Evolutionary conservation across 2,113 vertebrate genomes (phyloP), one percentile per base, ranked within the genome.

Genomic region (Orcinus orca): DNA sequence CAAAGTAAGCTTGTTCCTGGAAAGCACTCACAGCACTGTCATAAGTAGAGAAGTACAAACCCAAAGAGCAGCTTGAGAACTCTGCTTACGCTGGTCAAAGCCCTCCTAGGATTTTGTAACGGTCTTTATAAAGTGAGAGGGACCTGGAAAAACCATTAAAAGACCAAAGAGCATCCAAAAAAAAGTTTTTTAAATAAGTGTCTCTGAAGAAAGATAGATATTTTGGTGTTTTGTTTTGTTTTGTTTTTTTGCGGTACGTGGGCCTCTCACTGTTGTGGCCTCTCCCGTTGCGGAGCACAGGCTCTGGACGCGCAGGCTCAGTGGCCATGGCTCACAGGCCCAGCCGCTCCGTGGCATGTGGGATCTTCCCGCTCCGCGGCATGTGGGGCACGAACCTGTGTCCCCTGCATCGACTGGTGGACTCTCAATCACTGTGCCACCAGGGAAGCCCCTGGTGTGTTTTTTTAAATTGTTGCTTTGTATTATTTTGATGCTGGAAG

Each of bases 401-500:
- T 41, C 41, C 41, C 41, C 41, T 41, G 41, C 41, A 41, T 41
- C 41, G 41, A 1, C 44, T 0, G 44, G 44, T 0, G 1, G 44
- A 44, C 44, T 44, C 44, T 10, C 44, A 44, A 44, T 2, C 44
- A 44, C 44, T 10, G 9, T 10, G 44, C 44, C 44, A 47, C 44
- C 44, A 47, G 44, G 44, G 44, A 47, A 47, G 44, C 44, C 44
- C 44, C 10, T 63, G 6, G 31, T 8, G 6, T 87, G 21, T 55
- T 41, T 55, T 81, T 93, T 65, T 21, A 79, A 87, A 65, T 76
- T 77, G 25, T 38, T 76, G 53, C 58, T 96, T 82, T 82, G 5
- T 23, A 23, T 88, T 95, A 76, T 95, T 94, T 76, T 86, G 85
- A 79, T 92, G 53, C 76, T 55, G 29, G 38, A 88, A 67, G n/a